Conservation (phyloP, 2,113 vertebrate species). For the Odocoileus virginianus region DNA sequence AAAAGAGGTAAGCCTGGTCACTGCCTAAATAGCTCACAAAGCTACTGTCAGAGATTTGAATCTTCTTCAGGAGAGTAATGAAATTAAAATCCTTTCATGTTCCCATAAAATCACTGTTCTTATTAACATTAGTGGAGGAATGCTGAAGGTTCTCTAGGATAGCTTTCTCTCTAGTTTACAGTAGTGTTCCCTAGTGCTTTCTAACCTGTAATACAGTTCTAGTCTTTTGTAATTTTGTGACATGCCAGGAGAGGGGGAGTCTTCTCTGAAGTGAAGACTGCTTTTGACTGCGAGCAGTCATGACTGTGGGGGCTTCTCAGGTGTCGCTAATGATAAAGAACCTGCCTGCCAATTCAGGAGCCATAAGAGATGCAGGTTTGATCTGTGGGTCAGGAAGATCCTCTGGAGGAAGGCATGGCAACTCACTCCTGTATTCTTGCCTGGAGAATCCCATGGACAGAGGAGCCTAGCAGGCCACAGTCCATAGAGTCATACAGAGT, state of each 20-base stretch:
- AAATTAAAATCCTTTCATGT: not conserved
- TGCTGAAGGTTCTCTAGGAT: not conserved
- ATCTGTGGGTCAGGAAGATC: not conserved
- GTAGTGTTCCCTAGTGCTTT: not conserved
- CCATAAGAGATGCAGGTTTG: not conserved
- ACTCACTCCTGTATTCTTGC: not conserved
- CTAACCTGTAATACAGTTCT: not conserved
- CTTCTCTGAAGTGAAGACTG: not conserved
- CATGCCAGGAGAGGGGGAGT: not conserved
- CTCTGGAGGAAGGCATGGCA: not conserved
- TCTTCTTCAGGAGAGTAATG: not conserved
- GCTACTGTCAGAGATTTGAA: not conserved
- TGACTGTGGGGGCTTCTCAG: not conserved
- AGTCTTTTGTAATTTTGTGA: not conserved
- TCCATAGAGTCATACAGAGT: not conserved
- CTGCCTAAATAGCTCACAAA: not conserved
- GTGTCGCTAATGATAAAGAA: not conserved
- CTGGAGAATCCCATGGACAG: not conserved
- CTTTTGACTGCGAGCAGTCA: not conserved
- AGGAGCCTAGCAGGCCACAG: not conserved
- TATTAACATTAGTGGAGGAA: not conserved
- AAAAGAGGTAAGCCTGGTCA: conserved; percentile 78
- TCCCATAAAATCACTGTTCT: not conserved
- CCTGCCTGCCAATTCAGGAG: not conserved
- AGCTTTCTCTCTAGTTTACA: not conserved